Percentiles rank a stretch among this genome's conserved stretches.
phyloP scores from a whole-genome alignment of 2,888 invertebrate species.

The Chorisops tibialis region DNA sequence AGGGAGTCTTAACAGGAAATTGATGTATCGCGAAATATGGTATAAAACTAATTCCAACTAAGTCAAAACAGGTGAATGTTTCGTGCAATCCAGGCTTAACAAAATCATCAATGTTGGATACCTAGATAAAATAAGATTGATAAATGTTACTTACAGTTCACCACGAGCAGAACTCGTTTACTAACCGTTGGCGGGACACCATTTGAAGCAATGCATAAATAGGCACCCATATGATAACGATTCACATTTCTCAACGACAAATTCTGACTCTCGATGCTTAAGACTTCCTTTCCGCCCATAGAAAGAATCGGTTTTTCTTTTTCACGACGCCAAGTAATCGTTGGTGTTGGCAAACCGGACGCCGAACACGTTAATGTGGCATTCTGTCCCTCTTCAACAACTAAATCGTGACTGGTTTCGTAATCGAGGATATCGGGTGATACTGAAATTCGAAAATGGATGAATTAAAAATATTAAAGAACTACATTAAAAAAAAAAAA shows the following conservation, averaged over 20 bases:
- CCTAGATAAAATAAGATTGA: too few relatives aligned
- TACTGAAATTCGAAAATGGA: conserved; percentile 56
- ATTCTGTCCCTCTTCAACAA: conserved; percentile 80
- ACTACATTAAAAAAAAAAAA: too few relatives aligned
- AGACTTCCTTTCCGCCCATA: conserved; percentile 40
- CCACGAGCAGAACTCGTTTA: conserved; percentile 47
- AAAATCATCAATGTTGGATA: too few relatives aligned
- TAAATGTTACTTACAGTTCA: conserved; percentile 50
- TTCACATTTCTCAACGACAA: conserved; percentile 45
- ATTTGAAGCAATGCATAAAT: conserved; percentile 50
- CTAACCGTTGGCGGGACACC: conserved; percentile 52
- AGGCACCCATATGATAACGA: conserved; percentile 48
- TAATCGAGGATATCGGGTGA: conserved; percentile 85
- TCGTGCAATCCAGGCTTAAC: too few relatives aligned
- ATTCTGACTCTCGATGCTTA: conserved; percentile 47
- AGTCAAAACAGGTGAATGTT: too few relatives aligned
- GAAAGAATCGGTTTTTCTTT: conserved; percentile 62
- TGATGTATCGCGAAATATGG: too few relatives aligned
- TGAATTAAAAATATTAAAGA: too few relatives aligned
- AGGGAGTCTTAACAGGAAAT: too few relatives aligned
- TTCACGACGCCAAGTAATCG: conserved; percentile 83
- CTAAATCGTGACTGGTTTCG: conserved; percentile 81
- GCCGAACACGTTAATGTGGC: conserved; percentile 84
- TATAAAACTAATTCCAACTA: too few relatives aligned
- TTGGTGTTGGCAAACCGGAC: conserved; percentile 79